Base-by-base conservation (phyloP, 2,888 invertebrate species). In the Clostera curtula region DNA sequence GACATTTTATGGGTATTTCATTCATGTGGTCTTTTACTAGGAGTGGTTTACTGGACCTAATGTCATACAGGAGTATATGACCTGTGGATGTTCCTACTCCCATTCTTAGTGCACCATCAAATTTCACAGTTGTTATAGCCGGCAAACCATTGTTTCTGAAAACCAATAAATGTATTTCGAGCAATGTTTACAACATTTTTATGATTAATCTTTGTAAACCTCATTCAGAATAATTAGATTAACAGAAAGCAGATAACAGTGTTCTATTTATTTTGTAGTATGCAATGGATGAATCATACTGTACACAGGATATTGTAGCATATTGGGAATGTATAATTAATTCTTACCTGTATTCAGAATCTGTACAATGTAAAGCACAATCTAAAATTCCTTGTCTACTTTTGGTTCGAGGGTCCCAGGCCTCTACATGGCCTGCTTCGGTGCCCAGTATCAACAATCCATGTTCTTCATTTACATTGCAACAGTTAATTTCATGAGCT, bases 41-140 rank as follows among this genome's bases (percentile, higher is more conserved):
- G 21, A 93, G 85, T 0, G 99, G 98, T 58, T 93, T 93, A 46
- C 90, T 90, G 4, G 97, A 93, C 40, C 99, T 89, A 38, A 99
- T 90, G 67, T 99, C 99, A 67, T 97, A 99, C 1, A 99, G 68
- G 5, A 98, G 79, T 16, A 97, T 89, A 83, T 98, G 97, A 0
- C 99, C 99, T 10, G 95, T 95, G 3, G 92, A 90, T 17, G 96
- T 97, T 6, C 99, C 99, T 2, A 97, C 96, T 10, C 92, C 98
- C 72, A 94, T 76, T 41, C 89, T 89, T 23, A 94, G 74, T 3
- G 87, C 88, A 39, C 90, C 92, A 66, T 93, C 89, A 69, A 89
- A 93, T 62, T 90, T 90, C 1, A 96, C 62, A 7, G 94, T 86
- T n/a, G 93, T 91, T 26, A 97, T 85, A 4, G 90, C 88, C 16